Evolutionary conservation across 2,113 vertebrate genomes (phyloP).

Genomic region (Trogon melanurus): DNA sequence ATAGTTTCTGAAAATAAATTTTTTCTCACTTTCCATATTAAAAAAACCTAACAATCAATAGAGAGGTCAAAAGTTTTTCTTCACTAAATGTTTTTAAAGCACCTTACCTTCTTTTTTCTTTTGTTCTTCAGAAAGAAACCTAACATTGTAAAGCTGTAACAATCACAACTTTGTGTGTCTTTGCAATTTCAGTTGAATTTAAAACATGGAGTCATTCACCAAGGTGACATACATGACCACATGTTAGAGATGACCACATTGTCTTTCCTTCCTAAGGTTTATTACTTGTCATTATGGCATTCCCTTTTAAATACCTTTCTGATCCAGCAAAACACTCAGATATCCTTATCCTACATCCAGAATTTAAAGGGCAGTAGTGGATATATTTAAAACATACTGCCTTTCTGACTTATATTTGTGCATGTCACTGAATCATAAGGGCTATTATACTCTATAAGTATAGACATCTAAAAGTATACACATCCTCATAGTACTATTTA

Average conservation of each 20-base stretch:
- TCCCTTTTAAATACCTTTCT: not conserved
- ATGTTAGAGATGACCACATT: not conserved
- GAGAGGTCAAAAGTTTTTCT: not conserved
- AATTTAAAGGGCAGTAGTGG: not conserved
- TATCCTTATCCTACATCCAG: not conserved
- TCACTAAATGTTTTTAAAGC: not conserved
- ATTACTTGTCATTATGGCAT: not conserved
- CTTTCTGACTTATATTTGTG: not conserved
- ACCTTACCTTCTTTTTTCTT: not conserved
- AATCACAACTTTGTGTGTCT: not conserved
- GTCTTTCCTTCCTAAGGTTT: not conserved
- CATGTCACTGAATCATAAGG: not conserved
- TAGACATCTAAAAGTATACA: not conserved
- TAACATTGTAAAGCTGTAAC: not conserved
- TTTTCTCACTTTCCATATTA: slow-evolving; percentile 34
- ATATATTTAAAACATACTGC: not conserved
- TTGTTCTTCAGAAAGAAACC: not conserved
- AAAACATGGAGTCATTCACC: not conserved
- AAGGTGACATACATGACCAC: not conserved
- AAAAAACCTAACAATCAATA: not conserved
- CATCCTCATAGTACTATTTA: not conserved
- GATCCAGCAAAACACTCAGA: not conserved
- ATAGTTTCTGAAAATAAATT: slow-evolving; percentile 42
- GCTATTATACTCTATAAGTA: not conserved
- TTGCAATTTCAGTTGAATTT: not conserved